Conservation (phyloP, 2,113 vertebrate genomes). For the Ochotona curzoniae region DNA sequence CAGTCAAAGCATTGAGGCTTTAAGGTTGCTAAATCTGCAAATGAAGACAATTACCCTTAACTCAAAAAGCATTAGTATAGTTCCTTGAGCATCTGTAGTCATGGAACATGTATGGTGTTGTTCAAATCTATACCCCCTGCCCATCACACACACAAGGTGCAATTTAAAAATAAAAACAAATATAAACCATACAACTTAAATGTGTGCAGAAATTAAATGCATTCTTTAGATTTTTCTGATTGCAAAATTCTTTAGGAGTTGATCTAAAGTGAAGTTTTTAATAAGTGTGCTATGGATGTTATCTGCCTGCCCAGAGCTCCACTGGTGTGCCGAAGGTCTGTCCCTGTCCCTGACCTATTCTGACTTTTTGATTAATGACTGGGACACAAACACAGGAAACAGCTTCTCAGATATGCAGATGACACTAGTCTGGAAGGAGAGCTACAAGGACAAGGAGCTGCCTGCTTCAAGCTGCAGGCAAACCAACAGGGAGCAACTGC, state of each 20-base stretch:
- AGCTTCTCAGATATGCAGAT: slow-evolving; percentile 9
- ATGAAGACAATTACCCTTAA: background rate
- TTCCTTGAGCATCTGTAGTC: background rate
- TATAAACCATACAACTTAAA: slow-evolving; percentile 28
- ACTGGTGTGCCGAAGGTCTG: background rate
- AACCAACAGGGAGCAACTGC: background rate
- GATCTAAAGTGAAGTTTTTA: background rate
- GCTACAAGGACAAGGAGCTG: background rate
- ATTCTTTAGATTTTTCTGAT: background rate
- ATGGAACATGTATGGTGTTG: background rate
- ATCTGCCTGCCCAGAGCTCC: background rate
- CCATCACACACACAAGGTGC: background rate
- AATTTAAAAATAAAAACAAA: slow-evolving; percentile 3
- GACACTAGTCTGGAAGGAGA: background rate
- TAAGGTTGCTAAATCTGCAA: background rate
- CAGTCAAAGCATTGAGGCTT: background rate
- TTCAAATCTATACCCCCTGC: background rate
- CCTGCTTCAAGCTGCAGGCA: accelerated
- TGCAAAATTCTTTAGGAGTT: background rate
- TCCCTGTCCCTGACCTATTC: slow-evolving; percentile 59
- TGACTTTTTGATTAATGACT: slow-evolving; percentile 55
- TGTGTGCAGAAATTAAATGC: background rate
- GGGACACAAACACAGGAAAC: slow-evolving; percentile 51
- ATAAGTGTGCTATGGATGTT: background rate
- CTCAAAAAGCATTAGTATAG: background rate